Conservation (phyloP, 2,113 vertebrate genomes). For the Xenus cinereus region DNA sequence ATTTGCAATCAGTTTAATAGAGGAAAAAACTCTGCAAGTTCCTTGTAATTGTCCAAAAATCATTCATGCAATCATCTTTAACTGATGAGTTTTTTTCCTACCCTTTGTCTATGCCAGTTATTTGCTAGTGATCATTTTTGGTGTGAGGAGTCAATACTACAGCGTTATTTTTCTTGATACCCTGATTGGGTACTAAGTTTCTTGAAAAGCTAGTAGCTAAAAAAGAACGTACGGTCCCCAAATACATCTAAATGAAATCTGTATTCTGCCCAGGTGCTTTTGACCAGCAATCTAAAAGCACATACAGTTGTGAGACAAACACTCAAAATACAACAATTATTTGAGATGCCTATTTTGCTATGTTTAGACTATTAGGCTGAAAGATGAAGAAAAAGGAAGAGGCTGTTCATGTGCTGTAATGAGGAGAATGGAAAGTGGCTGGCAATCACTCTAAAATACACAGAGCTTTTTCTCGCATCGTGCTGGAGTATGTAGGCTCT, state of each 20-base stretch:
- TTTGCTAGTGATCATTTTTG: background rate
- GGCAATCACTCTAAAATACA: background rate
- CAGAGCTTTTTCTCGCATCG: background rate
- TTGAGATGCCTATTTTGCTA: background rate
- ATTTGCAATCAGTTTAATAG: background rate
- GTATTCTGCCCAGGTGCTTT: background rate
- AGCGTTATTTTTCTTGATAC: background rate
- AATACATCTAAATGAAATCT: background rate
- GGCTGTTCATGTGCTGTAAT: background rate
- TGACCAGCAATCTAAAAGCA: background rate
- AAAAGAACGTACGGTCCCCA: background rate
- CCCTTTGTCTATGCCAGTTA: background rate
- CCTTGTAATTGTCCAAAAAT: background rate
- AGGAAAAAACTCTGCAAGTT: background rate
- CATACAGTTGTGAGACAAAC: background rate
- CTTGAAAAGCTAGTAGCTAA: background rate
- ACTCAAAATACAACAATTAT: conserved; percentile 10
- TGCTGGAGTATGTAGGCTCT: background rate
- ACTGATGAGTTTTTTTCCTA: background rate
- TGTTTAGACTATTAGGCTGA: background rate
- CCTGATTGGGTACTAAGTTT: background rate
- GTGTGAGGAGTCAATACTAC: background rate
- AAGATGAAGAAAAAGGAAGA: background rate
- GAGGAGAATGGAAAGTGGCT: background rate
- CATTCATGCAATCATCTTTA: background rate